These are phyloP conservation scores for Peromyscus californicus DNA, from an alignment of 2,113 vertebrate genomes.

Conservation along the genomic window DNA sequence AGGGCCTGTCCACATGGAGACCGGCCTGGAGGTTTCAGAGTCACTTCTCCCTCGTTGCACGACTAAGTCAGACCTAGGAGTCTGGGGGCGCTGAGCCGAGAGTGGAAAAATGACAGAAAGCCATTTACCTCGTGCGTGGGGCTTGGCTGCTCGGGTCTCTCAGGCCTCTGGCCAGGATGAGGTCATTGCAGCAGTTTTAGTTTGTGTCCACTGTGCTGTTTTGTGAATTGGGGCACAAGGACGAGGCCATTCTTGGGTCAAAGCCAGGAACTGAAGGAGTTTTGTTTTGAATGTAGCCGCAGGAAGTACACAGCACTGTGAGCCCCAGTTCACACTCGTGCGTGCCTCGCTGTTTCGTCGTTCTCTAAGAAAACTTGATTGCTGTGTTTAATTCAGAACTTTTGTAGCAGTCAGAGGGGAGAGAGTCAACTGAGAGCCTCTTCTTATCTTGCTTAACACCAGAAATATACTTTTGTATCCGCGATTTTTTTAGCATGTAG, in stretches of 20 bases:
- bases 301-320: neutral
- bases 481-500: neutral
- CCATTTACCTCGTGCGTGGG: neutral
- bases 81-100: neutral
- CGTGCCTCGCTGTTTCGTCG: neutral
- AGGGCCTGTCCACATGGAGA: neutral
- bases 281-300: neutral
- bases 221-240: constrained; percentile 30
- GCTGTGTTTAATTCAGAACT: neutral
- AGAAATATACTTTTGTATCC: neutral
- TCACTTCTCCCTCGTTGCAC: neutral
- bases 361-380: neutral
- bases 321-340: neutral
- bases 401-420: neutral
- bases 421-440: neutral
- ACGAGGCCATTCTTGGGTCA: neutral
- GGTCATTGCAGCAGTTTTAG: constrained; percentile 40
- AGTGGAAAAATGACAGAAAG: neutral
- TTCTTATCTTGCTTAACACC: neutral
- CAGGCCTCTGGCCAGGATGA: neutral
- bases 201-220: constrained; percentile 9
- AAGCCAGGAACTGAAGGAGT: neutral
- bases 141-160: neutral
- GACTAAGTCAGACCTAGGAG: neutral
- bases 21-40: neutral